Percentiles rank a stretch among this genome's conserved stretches.
These are phyloP conservation scores for Boleophthalmus pectinirostris DNA, from an alignment of 2,113 vertebrate species.

Conservation along the genomic window DNA sequence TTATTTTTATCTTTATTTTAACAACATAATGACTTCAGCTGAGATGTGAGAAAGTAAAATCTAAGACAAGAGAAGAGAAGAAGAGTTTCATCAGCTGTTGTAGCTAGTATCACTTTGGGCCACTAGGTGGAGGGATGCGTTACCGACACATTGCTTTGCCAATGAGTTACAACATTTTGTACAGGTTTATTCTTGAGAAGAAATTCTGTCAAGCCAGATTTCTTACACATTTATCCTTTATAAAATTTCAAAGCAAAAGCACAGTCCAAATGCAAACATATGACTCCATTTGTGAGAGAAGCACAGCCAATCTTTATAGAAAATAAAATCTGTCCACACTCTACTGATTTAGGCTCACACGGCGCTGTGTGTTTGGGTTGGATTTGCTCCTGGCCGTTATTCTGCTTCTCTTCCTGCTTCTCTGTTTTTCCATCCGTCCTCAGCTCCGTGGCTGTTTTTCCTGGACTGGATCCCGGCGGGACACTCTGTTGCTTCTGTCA, in stretches of 20 bases:
- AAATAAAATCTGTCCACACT: constrained; percentile 8
- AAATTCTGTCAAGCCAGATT: not conserved
- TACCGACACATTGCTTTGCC: not conserved
- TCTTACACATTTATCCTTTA: not conserved
- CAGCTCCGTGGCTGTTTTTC: constrained; percentile 67
- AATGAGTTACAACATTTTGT: not conserved
- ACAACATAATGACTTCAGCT: not conserved
- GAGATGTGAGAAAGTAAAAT: not conserved
- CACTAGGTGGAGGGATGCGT: not conserved
- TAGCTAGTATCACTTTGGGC: not conserved
- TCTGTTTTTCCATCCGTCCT: constrained; percentile 44
- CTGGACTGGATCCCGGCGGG: constrained; percentile 74
- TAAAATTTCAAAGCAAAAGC: not conserved
- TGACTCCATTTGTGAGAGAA: constrained; percentile 1
- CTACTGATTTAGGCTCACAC: constrained; percentile 12
- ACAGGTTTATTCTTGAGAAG: not conserved
- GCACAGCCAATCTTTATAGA: not conserved
- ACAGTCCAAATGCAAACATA: not conserved
- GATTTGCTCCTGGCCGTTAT: constrained; percentile 30
- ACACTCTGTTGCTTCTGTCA: constrained; percentile 66
- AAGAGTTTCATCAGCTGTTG: not conserved
- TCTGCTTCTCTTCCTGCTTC: constrained; percentile 9
- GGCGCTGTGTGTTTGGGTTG: constrained; percentile 36
- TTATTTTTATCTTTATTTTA: not conserved
- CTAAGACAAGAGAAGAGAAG: not conserved